Base-by-base conservation (phyloP, 2,888 invertebrate species). In the Halictus ligatus region DNA sequence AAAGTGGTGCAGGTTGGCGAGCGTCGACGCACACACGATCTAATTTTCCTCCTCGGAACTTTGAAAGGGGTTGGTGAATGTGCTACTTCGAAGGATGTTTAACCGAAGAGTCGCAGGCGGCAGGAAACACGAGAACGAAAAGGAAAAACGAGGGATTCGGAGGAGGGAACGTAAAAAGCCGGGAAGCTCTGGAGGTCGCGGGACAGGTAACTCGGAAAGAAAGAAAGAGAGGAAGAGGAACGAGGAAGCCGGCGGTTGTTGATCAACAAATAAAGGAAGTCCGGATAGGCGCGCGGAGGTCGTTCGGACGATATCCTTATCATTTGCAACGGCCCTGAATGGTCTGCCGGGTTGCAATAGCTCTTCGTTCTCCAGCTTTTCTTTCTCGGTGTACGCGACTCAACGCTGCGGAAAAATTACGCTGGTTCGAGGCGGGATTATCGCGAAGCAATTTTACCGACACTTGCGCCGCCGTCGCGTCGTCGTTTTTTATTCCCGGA, bases 181-280 rank as follows among this genome's bases (percentile, higher is more conserved):
- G 40, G 64, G 43, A 75, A 75, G 40, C 35, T 29, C 29, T 58
- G 21, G 35, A 54, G 74, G 67, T 54, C 73, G 76, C 67, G 75
- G 71, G 58, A 75, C 40, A 40, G 43, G 60, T 48, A 79, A n/a
- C 35, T 8, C 15, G n/a, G 18, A 10, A 10, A 35, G 21, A 15
- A 15, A 21, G 10, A 35, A 21, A 21, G 21, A 4, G 1, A 21
- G 18, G 5, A 67, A 7, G 18, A 21, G 67, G 75, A 72, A 64
- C 40, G 18, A 64, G 15, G 67, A 69, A 35, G 18, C 21, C 12
- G n/a, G 64, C 60, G 2, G 60, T 46, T 71, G 78, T 79, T 78
- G 78, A 83, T 78, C 78, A 73, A 78, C 67, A 78, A 83, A 77
- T 83, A 78, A 25, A 69, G 29, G 15, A 29, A 15, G n/a, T 29